phyloP scores from a whole-genome alignment of 2,888 invertebrate species.

The Helleia helle region DNA sequence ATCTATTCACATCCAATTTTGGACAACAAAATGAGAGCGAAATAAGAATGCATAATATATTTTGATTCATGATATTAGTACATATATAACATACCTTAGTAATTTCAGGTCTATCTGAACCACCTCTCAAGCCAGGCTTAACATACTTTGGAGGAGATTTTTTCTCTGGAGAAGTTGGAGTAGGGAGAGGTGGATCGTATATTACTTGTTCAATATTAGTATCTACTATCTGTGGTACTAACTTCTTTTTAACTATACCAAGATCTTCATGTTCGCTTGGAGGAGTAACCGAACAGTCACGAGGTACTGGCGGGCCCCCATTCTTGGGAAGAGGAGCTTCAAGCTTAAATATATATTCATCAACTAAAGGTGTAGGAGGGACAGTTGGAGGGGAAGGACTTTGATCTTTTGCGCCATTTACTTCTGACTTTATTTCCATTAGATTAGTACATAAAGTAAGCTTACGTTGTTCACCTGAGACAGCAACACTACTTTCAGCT shows the following conservation, averaged over 20 bases:
- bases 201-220: conserved; percentile 39
- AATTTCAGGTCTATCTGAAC: conserved; percentile 26
- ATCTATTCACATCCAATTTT: too few species aligned
- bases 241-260: conserved; percentile 47
- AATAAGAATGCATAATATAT: too few species aligned
- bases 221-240: conserved; percentile 53
- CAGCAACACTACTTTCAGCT: background rate
- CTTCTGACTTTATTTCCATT: conserved; percentile 18
- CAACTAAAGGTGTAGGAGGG: conserved; percentile 54
- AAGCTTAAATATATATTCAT: conserved; percentile 58
- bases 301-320: conserved; percentile 32
- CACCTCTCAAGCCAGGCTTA: conserved; percentile 34
- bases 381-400: conserved; percentile 34
- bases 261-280: conserved; percentile 43
- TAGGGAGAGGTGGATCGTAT: conserved; percentile 48
- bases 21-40: too few species aligned
- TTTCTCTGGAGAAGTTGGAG: conserved; percentile 37
- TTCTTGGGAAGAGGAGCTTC: conserved; percentile 45
- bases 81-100: conserved; percentile 30
- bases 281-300: conserved; percentile 30
- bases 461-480: background rate
- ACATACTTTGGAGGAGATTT: conserved; percentile 33
- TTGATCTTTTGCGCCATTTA: conserved; percentile 18
- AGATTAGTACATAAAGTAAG: conserved; percentile 10
- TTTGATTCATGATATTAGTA: too few species aligned